Conservation (phyloP, 2,888 invertebrate genomes). For the Cephus pygmeus region DNA sequence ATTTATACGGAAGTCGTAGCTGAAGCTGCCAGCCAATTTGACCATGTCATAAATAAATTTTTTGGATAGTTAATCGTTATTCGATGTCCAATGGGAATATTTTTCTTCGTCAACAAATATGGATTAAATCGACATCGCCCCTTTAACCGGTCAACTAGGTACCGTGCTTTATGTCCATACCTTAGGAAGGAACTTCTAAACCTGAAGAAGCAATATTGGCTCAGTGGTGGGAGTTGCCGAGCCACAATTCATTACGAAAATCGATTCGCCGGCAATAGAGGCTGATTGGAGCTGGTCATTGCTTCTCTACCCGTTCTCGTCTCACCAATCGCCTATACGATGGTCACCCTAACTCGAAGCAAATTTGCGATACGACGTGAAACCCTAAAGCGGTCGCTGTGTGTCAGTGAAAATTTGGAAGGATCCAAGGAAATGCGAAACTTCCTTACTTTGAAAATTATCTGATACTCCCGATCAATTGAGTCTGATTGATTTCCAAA, state of each 20-base stretch:
- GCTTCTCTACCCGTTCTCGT: conserved; percentile 29
- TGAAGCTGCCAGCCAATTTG: neutral
- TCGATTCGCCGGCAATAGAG: conserved; percentile 54
- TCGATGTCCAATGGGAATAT: neutral
- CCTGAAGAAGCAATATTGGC: conserved; percentile 61
- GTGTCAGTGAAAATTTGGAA: neutral
- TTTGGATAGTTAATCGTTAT: neutral
- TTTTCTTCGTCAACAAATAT: neutral
- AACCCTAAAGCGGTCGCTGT: neutral
- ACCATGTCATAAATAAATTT: neutral
- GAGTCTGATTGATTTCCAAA: neutral
- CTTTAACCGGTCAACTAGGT: conserved; percentile 10
- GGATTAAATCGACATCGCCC: conserved; percentile 10
- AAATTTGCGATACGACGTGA: conserved; percentile 33
- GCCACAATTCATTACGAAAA: conserved; percentile 62
- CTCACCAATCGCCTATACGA: conserved; percentile 32
- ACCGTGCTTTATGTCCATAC: neutral
- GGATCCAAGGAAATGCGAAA: neutral
- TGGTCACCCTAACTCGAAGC: conserved; percentile 31
- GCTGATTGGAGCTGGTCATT: conserved; percentile 55
- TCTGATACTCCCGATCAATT: neutral
- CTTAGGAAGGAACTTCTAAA: conserved; percentile 45
- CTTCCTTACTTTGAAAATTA: neutral
- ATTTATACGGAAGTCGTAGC: neutral
- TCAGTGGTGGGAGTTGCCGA: conserved; percentile 41